Percentiles rank a stretch among this genome's conserved stretches.
Evolutionary conservation across 1,140 invertebrate species (phyloP).

Genomic region (Diuraphis noxia): DNA sequence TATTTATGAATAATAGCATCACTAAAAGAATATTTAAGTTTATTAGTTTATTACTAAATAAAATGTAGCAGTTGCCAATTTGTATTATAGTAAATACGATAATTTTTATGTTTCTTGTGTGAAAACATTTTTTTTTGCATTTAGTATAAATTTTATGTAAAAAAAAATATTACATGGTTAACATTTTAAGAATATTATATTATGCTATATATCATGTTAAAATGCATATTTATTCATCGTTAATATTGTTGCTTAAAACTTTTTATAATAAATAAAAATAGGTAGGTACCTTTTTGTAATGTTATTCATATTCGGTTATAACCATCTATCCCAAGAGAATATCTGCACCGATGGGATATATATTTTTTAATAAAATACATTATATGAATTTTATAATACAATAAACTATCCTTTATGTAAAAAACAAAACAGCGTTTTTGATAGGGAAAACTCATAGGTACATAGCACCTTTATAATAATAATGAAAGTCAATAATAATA

Average conservation of each 20-base stretch:
- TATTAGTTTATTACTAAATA: too few relatives aligned
- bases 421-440: background rate
- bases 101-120: background rate
- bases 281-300: background rate
- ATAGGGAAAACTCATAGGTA: background rate
- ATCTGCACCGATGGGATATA: background rate
- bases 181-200: background rate
- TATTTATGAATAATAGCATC: background rate
- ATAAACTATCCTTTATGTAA: background rate
- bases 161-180: background rate
- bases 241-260: background rate
- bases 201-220: background rate
- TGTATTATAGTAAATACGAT: background rate
- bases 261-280: conserved; percentile 5
- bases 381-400: background rate
- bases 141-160: background rate
- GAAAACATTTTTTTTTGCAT: background rate
- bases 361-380: background rate
- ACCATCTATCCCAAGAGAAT: background rate
- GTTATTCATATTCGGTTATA: background rate
- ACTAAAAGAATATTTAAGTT: background rate
- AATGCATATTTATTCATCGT: background rate
- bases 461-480: background rate
- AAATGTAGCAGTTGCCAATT: too few relatives aligned
- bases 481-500: too few relatives aligned